phyloP scores from a whole-genome alignment of 2,888 invertebrate genomes.

The Eledone cirrhosa region DNA sequence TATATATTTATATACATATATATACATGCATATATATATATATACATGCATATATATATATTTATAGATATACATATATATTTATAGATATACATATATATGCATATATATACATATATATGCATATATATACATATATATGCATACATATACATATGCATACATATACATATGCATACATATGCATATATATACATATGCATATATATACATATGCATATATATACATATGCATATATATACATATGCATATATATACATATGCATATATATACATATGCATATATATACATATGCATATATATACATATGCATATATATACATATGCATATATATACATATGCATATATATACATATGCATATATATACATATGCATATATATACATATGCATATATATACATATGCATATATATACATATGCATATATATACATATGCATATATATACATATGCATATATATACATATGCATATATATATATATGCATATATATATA shows the following conservation, averaged over 20 bases:
- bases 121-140: background rate
- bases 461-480: too few relatives aligned
- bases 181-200: background rate
- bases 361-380: too few relatives aligned
- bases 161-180: background rate
- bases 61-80: background rate
- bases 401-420: too few relatives aligned
- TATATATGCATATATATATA: too few relatives aligned
- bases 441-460: too few relatives aligned
- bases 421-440: too few relatives aligned
- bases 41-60: background rate
- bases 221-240: background rate
- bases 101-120: background rate
- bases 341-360: too few relatives aligned
- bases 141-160: background rate
- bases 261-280: too few relatives aligned
- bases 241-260: background rate
- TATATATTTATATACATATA: background rate
- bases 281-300: too few relatives aligned
- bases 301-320: too few relatives aligned
- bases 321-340: too few relatives aligned
- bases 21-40: background rate
- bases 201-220: background rate
- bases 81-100: background rate
- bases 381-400: too few relatives aligned